These are phyloP conservation scores for Teleiodes luculella DNA, from an alignment of 2,888 invertebrate species.

Conservation along the genomic window DNA sequence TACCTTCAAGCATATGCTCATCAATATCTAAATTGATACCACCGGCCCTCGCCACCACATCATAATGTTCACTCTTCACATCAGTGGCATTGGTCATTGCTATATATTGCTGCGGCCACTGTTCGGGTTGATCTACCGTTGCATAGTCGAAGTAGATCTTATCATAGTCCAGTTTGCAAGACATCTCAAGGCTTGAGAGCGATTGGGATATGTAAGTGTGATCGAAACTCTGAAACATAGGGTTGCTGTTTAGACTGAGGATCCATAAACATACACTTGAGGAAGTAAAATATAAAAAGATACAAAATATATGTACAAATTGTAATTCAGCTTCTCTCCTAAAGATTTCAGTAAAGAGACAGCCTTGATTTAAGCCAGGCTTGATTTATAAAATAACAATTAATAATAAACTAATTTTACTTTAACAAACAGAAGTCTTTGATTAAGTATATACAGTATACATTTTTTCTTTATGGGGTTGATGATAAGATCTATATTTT, in stretches of 20 bases:
- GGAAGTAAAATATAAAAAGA: no score
- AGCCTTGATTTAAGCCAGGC: no score
- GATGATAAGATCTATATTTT: no score
- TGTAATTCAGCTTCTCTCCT: no score
- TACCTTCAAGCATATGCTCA: conserved; percentile 54
- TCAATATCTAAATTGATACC: conserved; percentile 53
- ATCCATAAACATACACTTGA: no score
- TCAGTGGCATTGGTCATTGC: conserved; percentile 29
- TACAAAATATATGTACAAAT: no score
- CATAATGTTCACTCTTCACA: conserved; percentile 54
- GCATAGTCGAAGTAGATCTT: conserved; percentile 59
- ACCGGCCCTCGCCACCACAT: conserved; percentile 45
- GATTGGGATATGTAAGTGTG: conserved; percentile 69
- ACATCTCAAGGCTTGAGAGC: conserved; percentile 47
- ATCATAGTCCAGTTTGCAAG: conserved; percentile 54
- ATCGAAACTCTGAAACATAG: conserved; percentile 48
- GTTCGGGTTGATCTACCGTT: conserved; percentile 22
- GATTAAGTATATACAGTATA: no score
- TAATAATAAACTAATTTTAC: no score
- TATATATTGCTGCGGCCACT: conserved; percentile 46
- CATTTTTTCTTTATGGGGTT: no score
- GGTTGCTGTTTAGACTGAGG: not conserved
- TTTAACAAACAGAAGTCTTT: no score
- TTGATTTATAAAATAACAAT: no score
- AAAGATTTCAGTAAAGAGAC: no score